Base-by-base conservation (phyloP, 2,888 invertebrate species). In the Pseudeuparius sepicola region DNA sequence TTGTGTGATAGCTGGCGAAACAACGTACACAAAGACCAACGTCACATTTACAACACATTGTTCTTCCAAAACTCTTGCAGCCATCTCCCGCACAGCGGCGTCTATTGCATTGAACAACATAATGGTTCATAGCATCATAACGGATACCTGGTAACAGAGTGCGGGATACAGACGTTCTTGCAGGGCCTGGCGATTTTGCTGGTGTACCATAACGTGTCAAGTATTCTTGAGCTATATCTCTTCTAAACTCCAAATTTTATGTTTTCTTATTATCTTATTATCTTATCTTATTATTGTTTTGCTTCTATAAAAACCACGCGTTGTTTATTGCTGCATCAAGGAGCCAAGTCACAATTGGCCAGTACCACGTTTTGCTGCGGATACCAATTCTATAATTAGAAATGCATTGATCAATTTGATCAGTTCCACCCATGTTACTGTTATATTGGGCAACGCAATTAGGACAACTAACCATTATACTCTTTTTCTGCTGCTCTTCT, bases 11-110 rank as follows among this genome's bases (percentile, higher is more conserved):
- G 15, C 14, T 15, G 7, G 16, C 16, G 26, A 36, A 42, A 35
- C 43, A 44, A 23, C 28, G 26, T n/a, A 43, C 29, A 31, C 47
- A 47, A 7, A 47, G 27, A 11, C 37, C 43, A 14, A 46, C 41
- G 27, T 41, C 17, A 33, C 46, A 46, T 34, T 48, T 47, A 5
- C 16, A 32, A 31, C 44, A 47, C 43, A 44, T 45, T n/a, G 45
- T 46, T 24, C 48, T 15, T n/a, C 16, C 34, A 25, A 16, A 30
- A 5, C 38, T 41, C 5, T 7, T 29, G 27, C 46, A 45, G 3
- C 40, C 43, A 37, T 40, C 37, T 9, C 41, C 42, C 16, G 46
- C 46, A 36, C 45, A 48, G 15, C 46, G 23, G 31, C 20, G 30
- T 47, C 44, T 28, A 33, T 37, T 20, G n/a, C 20, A 20, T n/a